phyloP scores from a whole-genome alignment of 2,797 vertebrate species.

The Spinus pinus region DNA sequence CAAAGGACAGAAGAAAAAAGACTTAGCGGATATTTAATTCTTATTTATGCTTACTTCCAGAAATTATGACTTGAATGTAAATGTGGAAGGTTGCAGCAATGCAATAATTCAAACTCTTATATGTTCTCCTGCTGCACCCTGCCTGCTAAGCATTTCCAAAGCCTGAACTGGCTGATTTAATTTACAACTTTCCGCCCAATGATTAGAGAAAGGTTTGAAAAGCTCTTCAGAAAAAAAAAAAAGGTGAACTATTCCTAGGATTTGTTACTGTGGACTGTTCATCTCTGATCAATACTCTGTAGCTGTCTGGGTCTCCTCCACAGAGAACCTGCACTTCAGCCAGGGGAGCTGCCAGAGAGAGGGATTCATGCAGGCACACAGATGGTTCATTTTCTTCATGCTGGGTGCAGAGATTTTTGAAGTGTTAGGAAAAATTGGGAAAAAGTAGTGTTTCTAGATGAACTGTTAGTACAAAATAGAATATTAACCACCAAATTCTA shows the following conservation, averaged over 20 bases:
- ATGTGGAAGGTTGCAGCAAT: constrained; percentile 41
- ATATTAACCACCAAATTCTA: not conserved
- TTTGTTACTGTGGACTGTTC: constrained; percentile 58
- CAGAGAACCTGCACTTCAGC: constrained; percentile 17
- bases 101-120: constrained; percentile 65
- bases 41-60: constrained; percentile 73
- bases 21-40: constrained; percentile 75
- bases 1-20: constrained; percentile 74
- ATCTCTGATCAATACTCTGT: constrained; percentile 65
- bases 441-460: not conserved
- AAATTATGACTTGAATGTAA: constrained; percentile 71
- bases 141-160: constrained; percentile 60
- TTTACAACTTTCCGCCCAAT: constrained; percentile 68
- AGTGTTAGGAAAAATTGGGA: not conserved
- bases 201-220: constrained; percentile 74
- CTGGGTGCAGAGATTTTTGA: not conserved
- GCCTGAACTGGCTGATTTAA: constrained; percentile 60
- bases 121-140: constrained; percentile 22
- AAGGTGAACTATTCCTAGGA: constrained; percentile 50
- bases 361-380: not conserved
- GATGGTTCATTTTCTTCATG: not conserved
- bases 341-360: not conserved
- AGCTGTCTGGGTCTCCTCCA: constrained; percentile 32
- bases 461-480: not conserved
- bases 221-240: constrained; percentile 64